These are phyloP conservation scores for Lepetodrilus schrolli DNA, from an alignment of 2,888 invertebrate genomes.

Conservation along the genomic window DNA sequence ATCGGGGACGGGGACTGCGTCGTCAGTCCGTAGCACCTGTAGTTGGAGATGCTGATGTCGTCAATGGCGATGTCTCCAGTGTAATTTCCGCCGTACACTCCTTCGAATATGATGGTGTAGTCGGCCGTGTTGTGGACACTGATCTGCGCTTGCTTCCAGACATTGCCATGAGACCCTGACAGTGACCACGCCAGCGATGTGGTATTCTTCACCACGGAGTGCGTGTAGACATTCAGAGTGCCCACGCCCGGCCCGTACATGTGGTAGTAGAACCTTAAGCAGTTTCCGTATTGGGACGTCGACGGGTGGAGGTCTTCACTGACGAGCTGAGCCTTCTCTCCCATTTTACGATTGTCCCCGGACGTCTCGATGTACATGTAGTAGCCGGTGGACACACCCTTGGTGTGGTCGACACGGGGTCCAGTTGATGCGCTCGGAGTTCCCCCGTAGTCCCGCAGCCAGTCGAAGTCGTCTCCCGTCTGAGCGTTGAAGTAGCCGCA, in stretches of 20 bases:
- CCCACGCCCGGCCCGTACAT: constrained; percentile 69
- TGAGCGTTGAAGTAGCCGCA: constrained; percentile 67
- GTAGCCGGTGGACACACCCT: constrained; percentile 54
- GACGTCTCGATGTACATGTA: constrained; percentile 76
- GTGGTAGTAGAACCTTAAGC: constrained; percentile 66
- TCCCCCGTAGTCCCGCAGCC: constrained; percentile 64
- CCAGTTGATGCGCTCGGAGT: constrained; percentile 62
- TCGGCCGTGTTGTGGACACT: background rate
- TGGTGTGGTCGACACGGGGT: constrained; percentile 65
- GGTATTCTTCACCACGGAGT: constrained; percentile 42
- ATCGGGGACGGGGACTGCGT: constrained; percentile 42
- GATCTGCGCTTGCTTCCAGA: constrained; percentile 57
- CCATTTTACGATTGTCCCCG: constrained; percentile 76
- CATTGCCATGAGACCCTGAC: constrained; percentile 60
- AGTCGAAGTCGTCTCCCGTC: constrained; percentile 68
- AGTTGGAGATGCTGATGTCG: constrained; percentile 56
- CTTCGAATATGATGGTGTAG: constrained; percentile 65
- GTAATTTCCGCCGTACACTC: constrained; percentile 58
- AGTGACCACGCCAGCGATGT: constrained; percentile 43
- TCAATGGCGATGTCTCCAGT: constrained; percentile 72
- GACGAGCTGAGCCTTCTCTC: constrained; percentile 77
- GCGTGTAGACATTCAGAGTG: constrained; percentile 60
- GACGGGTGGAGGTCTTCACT: constrained; percentile 57
- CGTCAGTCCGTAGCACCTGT: constrained; percentile 45
- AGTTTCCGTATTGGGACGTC: constrained; percentile 45